A percentile compares a stretch with the other conserved stretches of the same genome.
Evolutionary conservation across 2,113 vertebrate species (phyloP).

Genomic region (Corythaixoides concolor): DNA sequence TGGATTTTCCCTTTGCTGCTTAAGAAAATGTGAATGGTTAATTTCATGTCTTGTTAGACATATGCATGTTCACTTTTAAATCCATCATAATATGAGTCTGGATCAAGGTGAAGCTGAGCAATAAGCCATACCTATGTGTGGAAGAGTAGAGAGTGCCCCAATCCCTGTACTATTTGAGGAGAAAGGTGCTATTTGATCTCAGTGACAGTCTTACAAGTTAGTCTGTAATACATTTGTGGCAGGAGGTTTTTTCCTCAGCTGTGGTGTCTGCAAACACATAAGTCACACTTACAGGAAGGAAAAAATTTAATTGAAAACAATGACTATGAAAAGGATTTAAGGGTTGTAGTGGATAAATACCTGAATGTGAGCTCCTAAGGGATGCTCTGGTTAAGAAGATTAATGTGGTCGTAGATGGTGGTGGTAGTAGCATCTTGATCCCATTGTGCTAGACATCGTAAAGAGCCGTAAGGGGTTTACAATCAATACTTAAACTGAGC

Average conservation of each 20-base stretch:
- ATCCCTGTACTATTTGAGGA: not conserved
- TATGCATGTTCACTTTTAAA: not conserved
- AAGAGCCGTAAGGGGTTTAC: slow-evolving; percentile 9
- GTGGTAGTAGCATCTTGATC: not conserved
- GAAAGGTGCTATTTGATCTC: not conserved
- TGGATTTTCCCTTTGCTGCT: not conserved
- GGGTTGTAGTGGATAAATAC: not conserved
- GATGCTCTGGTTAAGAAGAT: slow-evolving; percentile 19
- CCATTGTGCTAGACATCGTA: not conserved
- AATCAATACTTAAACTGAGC: not conserved
- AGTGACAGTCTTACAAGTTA: not conserved
- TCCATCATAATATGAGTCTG: not conserved
- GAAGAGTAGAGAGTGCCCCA: not conserved
- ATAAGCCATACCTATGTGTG: not conserved
- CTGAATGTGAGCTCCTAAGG: not conserved
- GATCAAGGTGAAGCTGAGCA: not conserved
- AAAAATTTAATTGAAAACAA: not conserved
- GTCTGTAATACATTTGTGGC: not conserved
- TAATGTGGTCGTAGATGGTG: not conserved
- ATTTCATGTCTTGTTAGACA: not conserved
- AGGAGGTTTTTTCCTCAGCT: not conserved
- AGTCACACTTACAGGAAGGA: not conserved
- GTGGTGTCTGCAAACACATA: not conserved
- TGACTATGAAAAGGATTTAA: not conserved
- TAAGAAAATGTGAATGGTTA: not conserved